phyloP scores from a whole-genome alignment of 2,797 vertebrate genomes.

The Falco rusticolus region DNA sequence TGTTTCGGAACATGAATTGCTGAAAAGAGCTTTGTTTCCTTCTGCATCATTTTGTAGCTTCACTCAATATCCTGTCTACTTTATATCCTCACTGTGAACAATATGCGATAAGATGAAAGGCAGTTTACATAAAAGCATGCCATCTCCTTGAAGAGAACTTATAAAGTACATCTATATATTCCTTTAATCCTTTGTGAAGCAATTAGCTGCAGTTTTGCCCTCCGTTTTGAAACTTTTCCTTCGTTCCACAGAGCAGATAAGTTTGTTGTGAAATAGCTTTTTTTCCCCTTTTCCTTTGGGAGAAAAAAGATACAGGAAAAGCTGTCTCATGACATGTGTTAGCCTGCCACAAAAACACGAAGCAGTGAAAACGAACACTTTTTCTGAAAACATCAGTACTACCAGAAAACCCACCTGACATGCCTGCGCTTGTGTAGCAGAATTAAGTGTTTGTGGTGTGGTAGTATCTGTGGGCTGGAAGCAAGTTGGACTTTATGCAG shows the following conservation, averaged over 20 bases:
- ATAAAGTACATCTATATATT: slow-evolving; percentile 3
- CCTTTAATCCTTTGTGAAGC: slow-evolving; percentile 49
- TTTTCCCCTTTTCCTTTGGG: background rate
- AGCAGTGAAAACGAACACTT: background rate
- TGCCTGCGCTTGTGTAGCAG: background rate
- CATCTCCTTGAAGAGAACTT: slow-evolving; percentile 30
- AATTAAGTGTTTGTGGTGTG: background rate
- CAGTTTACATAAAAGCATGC: slow-evolving; percentile 34
- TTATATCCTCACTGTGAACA: slow-evolving; percentile 48
- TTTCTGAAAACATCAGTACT: background rate
- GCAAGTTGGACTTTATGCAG: background rate
- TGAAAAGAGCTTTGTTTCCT: background rate
- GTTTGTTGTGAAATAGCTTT: background rate
- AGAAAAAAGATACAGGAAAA: background rate
- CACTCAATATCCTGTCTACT: slow-evolving; percentile 35
- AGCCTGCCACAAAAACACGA: background rate
- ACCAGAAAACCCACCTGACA: background rate
- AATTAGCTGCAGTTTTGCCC: background rate
- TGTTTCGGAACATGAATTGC: background rate
- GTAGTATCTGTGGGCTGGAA: background rate
- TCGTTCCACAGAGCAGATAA: background rate
- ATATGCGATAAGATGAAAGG: slow-evolving; percentile 61
- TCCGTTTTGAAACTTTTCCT: slow-evolving; percentile 20
- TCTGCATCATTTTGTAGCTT: background rate
- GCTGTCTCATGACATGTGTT: background rate